Evolutionary conservation across 2,888 invertebrate genomes (phyloP), one percentile per base, ranked within the genome.

Genomic region (Drosophila niveifrons): DNA sequence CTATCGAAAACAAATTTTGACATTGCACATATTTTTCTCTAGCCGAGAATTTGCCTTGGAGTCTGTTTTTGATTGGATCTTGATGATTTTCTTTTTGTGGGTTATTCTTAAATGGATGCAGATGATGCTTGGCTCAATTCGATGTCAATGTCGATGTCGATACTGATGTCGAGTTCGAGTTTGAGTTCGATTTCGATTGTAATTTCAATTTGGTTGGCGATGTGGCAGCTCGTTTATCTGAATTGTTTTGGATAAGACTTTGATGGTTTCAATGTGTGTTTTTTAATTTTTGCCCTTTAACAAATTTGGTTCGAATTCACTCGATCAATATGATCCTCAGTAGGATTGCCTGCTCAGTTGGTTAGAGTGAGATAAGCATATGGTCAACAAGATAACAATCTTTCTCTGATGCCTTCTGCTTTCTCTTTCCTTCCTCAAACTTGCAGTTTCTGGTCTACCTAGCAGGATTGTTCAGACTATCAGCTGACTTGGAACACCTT

Each of bases 1-100:
- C 97, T 97, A 96, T 98, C 97, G 94, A 98, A 96, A 95, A 97
- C 97, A 95, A 97, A 98, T 96, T 97, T 98, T 95, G 97, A 97
- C 97, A 98, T 98, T 95, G 95, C 96, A 94, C 94, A 92, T 92
- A 91, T 84, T 88, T 91, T 90, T 83, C 87, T 90, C 86, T 74
- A 74, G 74, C 84, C 87, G 84, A 83, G 89, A 74, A 77, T 64
- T 47, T 61, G 66, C 72, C 48, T 75, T 72, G 67, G 55, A 47
- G 55, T 63, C 46, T 34, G 36, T 1, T 36, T 36, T 31, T 10
- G 31, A 11, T 36, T 36, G 11, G 2, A 36, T 36, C n/a, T 36
- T 36, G 36, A 36, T 36, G 36, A 4, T 34, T 34, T 3, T 56
- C 10, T 18, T 55, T 15, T 53, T 31, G 11, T 31, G 31, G 31